Evolutionary conservation across 2,113 vertebrate species (phyloP).

Genomic region (Onychorhynchus coronatus): DNA sequence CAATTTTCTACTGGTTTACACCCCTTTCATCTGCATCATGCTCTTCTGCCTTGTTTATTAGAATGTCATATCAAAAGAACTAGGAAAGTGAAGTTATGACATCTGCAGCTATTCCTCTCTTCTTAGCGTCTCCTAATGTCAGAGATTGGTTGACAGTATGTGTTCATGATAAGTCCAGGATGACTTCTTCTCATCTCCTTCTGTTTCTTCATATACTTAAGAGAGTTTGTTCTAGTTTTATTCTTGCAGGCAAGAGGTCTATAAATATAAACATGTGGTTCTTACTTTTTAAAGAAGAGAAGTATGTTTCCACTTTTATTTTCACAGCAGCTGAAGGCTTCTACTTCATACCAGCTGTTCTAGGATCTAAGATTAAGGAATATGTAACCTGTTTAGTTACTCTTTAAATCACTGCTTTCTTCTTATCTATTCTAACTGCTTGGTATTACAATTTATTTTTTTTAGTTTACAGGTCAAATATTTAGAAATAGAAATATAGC

Average conservation of each 20-base stretch:
- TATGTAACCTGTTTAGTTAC: not conserved
- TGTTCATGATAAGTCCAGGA: not conserved
- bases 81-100: not conserved
- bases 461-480: not conserved
- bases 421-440: not conserved
- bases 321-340: not conserved
- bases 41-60: constrained; percentile 15
- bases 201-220: not conserved
- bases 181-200: not conserved
- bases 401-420: not conserved
- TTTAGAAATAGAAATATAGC: not conserved
- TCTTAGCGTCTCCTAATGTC: not conserved
- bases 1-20: not conserved
- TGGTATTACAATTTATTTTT: not conserved
- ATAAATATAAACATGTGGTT: not conserved
- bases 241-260: not conserved
- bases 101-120: not conserved
- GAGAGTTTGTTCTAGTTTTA: not conserved
- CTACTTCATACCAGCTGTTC: not conserved
- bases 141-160: not conserved
- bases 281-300: not conserved
- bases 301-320: not conserved
- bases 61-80: constrained; percentile 44
- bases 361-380: not conserved
- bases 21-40: not conserved